Conservation (phyloP, 1,140 invertebrate genomes). For the Alviniconcha marisindica region DNA sequence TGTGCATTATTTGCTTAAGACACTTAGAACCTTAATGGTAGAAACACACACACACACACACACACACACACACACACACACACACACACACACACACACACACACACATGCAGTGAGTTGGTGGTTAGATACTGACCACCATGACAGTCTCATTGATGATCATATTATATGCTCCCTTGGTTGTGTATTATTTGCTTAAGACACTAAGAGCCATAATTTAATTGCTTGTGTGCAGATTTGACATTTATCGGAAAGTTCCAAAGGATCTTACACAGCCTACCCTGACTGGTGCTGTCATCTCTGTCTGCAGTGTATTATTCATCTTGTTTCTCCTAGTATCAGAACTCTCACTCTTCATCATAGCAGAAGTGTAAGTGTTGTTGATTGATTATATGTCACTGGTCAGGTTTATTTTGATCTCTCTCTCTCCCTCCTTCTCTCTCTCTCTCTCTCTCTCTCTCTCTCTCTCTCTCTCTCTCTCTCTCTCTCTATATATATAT, state of each 20-base stretch:
- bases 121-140: not conserved
- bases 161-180: not conserved
- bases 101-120: not conserved
- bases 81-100: conserved; percentile 18
- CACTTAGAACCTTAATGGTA: too few relatives aligned
- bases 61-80: conserved; percentile 22
- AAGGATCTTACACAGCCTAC: conserved; percentile 83
- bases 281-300: conserved; percentile 80
- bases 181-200: too few relatives aligned
- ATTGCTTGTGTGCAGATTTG: conserved; percentile 76
- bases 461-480: not conserved
- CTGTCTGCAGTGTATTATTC: conserved; percentile 79
- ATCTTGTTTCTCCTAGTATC: conserved; percentile 80
- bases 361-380: conserved; percentile 79
- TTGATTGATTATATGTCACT: not conserved
- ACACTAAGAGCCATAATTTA: too few relatives aligned
- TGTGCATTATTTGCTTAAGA: too few relatives aligned
- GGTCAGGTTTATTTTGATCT: not conserved
- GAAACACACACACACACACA: not conserved
- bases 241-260: conserved; percentile 82
- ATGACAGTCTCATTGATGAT: not conserved
- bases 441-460: not conserved
- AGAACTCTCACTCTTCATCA: conserved; percentile 79
- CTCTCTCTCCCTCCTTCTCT: not conserved
- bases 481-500: too few relatives aligned